A percentile compares a stretch with the other conserved stretches of the same genome.
Conservation (phyloP, 2,113 vertebrate genomes). For the Maccullochella peelii region DNA sequence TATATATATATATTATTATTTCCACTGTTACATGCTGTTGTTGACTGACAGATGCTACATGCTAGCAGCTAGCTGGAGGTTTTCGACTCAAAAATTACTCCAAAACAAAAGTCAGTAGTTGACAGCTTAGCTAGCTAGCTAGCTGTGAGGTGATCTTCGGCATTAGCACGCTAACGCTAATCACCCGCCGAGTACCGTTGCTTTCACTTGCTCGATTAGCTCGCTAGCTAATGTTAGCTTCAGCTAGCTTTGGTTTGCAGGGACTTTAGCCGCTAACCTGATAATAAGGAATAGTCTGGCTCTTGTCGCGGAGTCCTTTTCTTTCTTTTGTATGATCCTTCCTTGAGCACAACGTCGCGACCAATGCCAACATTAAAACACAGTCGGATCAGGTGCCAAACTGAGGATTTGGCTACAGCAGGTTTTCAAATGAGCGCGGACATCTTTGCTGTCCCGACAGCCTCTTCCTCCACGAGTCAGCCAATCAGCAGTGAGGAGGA, state of each 20-base stretch:
- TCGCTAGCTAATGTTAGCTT: conserved; percentile 47
- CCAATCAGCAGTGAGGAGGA: conserved; percentile 75
- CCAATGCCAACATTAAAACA: conserved; percentile 55
- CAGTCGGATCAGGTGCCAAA: conserved; percentile 17
- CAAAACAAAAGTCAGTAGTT: background rate
- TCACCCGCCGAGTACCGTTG: background rate
- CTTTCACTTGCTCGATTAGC: conserved; percentile 24
- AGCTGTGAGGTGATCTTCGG: background rate
- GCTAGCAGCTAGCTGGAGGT: background rate
- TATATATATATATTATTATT: too few relatives aligned
- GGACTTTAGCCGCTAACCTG: conserved; percentile 73
- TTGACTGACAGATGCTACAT: background rate
- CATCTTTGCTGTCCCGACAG: conserved; percentile 90
- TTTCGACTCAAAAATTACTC: background rate
- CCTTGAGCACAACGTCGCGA: conserved; percentile 14
- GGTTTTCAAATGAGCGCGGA: conserved; percentile 88
- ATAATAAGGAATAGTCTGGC: conserved; percentile 82
- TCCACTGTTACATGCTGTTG: background rate
- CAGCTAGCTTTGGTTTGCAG: conserved; percentile 22
- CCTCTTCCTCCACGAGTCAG: conserved; percentile 69
- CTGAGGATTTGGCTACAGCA: conserved; percentile 14
- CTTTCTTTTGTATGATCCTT: conserved; percentile 48
- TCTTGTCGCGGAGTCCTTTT: conserved; percentile 81
- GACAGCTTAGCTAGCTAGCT: background rate
- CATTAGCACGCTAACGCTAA: conserved; percentile 45